A percentile compares a stretch with the other conserved stretches of the same genome.
phyloP scores from a whole-genome alignment of 1,140 invertebrate species.

The Drosophila lacteicornis region DNA sequence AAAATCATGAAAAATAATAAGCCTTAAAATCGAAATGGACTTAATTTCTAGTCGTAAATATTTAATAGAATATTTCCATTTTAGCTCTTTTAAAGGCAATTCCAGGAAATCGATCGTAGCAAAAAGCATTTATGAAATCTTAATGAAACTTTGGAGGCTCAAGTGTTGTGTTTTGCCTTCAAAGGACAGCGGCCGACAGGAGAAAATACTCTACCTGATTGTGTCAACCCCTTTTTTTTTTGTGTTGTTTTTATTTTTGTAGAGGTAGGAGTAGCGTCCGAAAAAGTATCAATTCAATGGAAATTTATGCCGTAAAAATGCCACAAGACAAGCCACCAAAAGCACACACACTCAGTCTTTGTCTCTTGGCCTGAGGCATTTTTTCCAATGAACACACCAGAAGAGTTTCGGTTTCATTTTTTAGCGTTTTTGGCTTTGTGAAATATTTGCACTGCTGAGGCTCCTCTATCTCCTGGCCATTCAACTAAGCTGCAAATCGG shows the following conservation, averaged over 20 bases:
- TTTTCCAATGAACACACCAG: conserved; percentile 63
- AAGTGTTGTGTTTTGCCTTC: conserved; percentile 65
- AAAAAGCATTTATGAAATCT: conserved; percentile 66
- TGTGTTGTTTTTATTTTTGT: neutral
- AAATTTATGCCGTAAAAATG: conserved; percentile 83
- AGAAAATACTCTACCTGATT: conserved; percentile 71
- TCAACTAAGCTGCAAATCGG: conserved; percentile 82
- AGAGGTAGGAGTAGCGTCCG: conserved; percentile 8
- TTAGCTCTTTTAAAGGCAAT: conserved; percentile 31
- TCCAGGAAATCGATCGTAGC: conserved; percentile 32
- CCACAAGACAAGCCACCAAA: conserved; percentile 54
- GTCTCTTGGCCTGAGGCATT: conserved; percentile 41
- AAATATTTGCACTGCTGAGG: conserved; percentile 63
- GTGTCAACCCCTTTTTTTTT: conserved; percentile 74
- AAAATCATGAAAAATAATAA: neutral
- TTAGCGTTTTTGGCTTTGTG: conserved; percentile 28
- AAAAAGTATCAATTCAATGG: conserved; percentile 81
- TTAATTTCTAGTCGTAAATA: conserved; percentile 37
- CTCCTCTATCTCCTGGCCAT: conserved; percentile 35
- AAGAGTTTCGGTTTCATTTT: conserved; percentile 39
- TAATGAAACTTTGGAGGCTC: conserved; percentile 56
- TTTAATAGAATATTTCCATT: conserved; percentile 26
- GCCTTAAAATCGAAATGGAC: neutral
- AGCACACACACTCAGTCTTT: conserved; percentile 31
- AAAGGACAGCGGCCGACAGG: conserved; percentile 75